Base-by-base conservation (phyloP, 1,140 invertebrate genomes). In the Cheumatopsyche charites region DNA sequence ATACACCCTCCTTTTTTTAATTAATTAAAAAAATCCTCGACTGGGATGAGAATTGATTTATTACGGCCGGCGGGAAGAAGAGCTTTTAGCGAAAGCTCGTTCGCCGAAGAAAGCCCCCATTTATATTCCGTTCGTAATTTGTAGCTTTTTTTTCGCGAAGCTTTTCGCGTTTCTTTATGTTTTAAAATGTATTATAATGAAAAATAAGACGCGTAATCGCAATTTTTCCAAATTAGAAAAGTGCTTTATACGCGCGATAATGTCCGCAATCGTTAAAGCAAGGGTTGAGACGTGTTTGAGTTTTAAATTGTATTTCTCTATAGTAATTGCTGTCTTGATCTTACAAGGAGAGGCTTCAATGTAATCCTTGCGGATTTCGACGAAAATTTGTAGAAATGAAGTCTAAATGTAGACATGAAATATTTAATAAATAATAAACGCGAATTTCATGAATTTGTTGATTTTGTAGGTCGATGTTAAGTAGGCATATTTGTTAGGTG, bases 121-220 rank as follows among this genome's bases (percentile, higher is more conserved):
- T 63, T 63, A 63, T 63, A 63, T 63, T 63, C 62, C 41, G 41
- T 13, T 43, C 62, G 42, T 63, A 63, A 63, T 63, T 63, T 63
- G 62, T 63, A 63, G 42, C 62, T 63, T 63, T 63, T 62, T 63
- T 42, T 63, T 17, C 29, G 17, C 25, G n/a, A 12, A 43, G 58
- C 21, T 62, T 4, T 47, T 23, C n/a, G 58, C 7, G 13, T 41
- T 36, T 36, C 15, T 29, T 62, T 43, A 70, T 62, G 15, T 42
- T 21, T 61, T n/a, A n/a, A n/a, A n/a, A n/a, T n/a, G n/a, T n/a
- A n/a, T n/a, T n/a, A n/a, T n/a, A 62, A n/a, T 26, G 12, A 42
- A n/a, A 63, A 63, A 42, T 15, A n/a, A n/a, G n/a, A n/a, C n/a
- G 36, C 19, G 12, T 42, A 43, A 63, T 43, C 17, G 29, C 29